Percentiles rank a stretch among this genome's conserved stretches.
Evolutionary conservation across 2,113 vertebrate species (phyloP).

Genomic region (Anguilla japonica): DNA sequence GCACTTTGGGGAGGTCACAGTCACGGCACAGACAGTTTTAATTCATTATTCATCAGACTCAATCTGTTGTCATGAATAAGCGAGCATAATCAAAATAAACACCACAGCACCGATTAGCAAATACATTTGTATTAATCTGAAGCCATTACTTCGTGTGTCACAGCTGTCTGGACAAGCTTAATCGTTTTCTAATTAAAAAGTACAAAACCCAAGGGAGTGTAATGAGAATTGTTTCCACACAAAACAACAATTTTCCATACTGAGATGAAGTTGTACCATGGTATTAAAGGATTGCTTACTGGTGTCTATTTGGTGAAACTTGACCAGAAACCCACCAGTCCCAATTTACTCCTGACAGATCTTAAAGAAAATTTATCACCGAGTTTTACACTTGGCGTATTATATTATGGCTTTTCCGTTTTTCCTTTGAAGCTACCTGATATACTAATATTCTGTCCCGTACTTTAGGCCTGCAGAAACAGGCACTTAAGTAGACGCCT

Average conservation of each 20-base stretch:
- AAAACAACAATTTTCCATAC: neutral
- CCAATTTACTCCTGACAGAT: too few relatives aligned
- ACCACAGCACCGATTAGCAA: conserved; percentile 30
- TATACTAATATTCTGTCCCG: too few relatives aligned
- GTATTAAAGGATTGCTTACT: neutral
- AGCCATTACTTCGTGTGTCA: conserved; percentile 27
- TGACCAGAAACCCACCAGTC: too few relatives aligned
- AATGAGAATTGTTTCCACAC: conserved; percentile 1
- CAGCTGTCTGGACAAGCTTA: conserved; percentile 25
- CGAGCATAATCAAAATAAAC: conserved; percentile 35
- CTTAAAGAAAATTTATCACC: too few relatives aligned
- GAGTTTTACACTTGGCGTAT: too few relatives aligned
- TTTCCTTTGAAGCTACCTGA: too few relatives aligned
- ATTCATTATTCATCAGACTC: conserved; percentile 33
- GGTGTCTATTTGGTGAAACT: too few relatives aligned
- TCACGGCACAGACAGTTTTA: neutral
- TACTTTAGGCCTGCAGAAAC: too few relatives aligned
- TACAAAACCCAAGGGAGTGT: neutral
- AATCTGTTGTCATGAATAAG: conserved; percentile 41
- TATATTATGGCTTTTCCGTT: too few relatives aligned
- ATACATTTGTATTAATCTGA: conserved; percentile 20
- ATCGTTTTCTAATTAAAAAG: conserved; percentile 13
- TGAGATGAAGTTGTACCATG: neutral
- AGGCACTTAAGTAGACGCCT: too few relatives aligned
- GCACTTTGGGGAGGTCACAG: conserved; percentile 4